These are phyloP conservation scores for Andricus curvator DNA, from an alignment of 2,888 invertebrate species.

Conservation along the genomic window DNA sequence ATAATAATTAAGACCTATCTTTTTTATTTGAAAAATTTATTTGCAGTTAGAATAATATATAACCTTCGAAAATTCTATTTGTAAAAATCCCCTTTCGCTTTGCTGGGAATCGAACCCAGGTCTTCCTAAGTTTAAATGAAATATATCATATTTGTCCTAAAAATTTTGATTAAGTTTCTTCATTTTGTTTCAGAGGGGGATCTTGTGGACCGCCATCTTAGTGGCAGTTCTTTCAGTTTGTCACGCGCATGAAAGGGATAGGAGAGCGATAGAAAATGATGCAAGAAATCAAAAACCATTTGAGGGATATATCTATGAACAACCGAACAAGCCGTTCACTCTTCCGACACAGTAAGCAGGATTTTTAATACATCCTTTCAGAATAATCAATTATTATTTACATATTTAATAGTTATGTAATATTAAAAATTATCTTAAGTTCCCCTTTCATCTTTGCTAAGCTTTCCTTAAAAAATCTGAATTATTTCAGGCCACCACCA, in stretches of 20 bases:
- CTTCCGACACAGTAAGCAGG: slow-evolving; percentile 58
- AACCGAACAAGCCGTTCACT: slow-evolving; percentile 66
- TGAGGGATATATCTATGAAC: slow-evolving; percentile 70
- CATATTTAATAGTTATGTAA: too few relatives aligned
- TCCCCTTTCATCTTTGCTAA: neutral
- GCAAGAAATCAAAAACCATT: slow-evolving; percentile 63
- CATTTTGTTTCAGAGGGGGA: slow-evolving; percentile 67
- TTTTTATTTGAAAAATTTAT: too few relatives aligned
- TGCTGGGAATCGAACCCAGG: too few relatives aligned
- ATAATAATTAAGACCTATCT: too few relatives aligned
- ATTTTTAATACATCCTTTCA: neutral
- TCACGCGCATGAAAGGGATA: slow-evolving; percentile 67
- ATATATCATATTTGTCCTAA: neutral
- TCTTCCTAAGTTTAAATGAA: neutral
- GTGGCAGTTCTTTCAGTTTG: slow-evolving; percentile 72
- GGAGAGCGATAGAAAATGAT: slow-evolving; percentile 70
- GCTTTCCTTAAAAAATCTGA: neutral
- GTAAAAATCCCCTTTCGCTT: too few relatives aligned
- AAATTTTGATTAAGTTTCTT: neutral
- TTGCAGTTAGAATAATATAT: too few relatives aligned
- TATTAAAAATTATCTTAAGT: neutral
- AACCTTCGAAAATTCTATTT: too few relatives aligned
- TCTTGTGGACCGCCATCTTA: slow-evolving; percentile 71
- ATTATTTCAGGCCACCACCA: slow-evolving; percentile 42
- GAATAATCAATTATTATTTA: neutral